Evolutionary conservation across 30 jellyfish, hydroid and myxozoan genomes (phyloP), one percentile per base, ranked within the genome.

Genomic region (Hydractinia echinata): DNA sequence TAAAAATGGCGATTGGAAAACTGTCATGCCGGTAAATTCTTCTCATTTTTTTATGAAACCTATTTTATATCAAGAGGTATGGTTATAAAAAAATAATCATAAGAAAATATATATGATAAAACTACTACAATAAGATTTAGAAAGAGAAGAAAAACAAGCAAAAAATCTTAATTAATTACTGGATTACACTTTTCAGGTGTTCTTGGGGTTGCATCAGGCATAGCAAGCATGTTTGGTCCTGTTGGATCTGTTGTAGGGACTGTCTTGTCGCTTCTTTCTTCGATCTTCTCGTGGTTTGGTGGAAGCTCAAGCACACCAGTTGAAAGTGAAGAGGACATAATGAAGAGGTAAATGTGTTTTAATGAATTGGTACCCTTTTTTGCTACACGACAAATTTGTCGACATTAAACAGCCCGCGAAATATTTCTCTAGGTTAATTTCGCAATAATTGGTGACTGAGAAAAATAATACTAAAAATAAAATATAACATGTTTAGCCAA

Each of bases 191-290:
- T 64, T 64, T 44, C 2, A 64, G 74, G 74, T n/a, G 74, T 51
- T 64, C 39, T 64, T 44, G 74, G 74, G 4, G 39, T 64, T 13
- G 74, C 74, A 51, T 64, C 74, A 64, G 74, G 51, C 4, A 13
- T 64, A n/a, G 74, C 74, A 6, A 64, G 74, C 39, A 13, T 64
- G 7, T 6, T 64, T 44, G 74, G 74, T 1, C 74, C 74, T 6
- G 6, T 64, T 64, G 74, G 74, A 0, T 64, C 74, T n/a, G 39
- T 64, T 13, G 74, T 64, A n/a, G 74, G 74, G 39, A 64, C 74
- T n/a, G 74, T 64, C 10, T 13, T 64, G 7, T n/a, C 74, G 51
- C 18, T 64, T 6, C 10, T 64, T 13, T 64, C 74, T n/a, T n/a
- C 74, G 39, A 64, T 64, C 7, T 64, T 64, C 39, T 64, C 74